Base-by-base conservation (phyloP, 2,888 invertebrate genomes). In the Thereva nobilitata region DNA sequence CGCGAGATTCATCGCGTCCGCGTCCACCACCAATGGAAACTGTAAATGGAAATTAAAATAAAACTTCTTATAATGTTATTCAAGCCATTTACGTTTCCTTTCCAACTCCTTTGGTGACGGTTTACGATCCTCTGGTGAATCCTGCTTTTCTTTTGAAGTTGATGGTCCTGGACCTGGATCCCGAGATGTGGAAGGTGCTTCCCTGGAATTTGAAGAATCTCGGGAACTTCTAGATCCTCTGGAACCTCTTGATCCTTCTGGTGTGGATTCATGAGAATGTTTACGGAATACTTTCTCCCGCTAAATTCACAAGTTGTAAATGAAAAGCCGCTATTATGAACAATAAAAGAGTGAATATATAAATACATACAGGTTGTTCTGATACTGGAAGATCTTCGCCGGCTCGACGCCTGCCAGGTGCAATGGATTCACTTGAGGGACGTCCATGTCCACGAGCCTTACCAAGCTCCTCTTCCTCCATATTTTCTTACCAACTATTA, bases 391-490 rank as follows among this genome's bases (percentile, higher is more conserved):
- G 5, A 4, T 67, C 67, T 38, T 69, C 69, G 34, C 69, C 67
- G 1, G 69, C 67, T 34, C 69, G 64, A 6, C 69, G 53, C 6
- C 65, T 49, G n/a, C 59, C 69, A 7, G 52, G 42, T 10, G 42
- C 54, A 7, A 67, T 37, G 9, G 50, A 61, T 2, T 69, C 69
- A 12, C 10, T 53, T 37, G 54, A 53, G n/a, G 65, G 59, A 7
- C 69, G 59, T 7, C 69, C 67, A 54, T 57, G 61, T 4, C 69
- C 69, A 40, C 69, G 64, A 47, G 65, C 69, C 61, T 65, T 64
- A 34, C 69, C 67, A 35, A 47, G 54, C 41, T 69, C 69, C 9
- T 66, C 56, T 64, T 69, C 67, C 34, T 65, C 65, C 65, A 65
- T 65, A 7, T 2, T 42, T 12, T 52, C 35, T 10, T n/a, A 41